These are phyloP conservation scores for Eilema griseolum DNA, from an alignment of 2,888 invertebrate genomes.

Conservation along the genomic window DNA sequence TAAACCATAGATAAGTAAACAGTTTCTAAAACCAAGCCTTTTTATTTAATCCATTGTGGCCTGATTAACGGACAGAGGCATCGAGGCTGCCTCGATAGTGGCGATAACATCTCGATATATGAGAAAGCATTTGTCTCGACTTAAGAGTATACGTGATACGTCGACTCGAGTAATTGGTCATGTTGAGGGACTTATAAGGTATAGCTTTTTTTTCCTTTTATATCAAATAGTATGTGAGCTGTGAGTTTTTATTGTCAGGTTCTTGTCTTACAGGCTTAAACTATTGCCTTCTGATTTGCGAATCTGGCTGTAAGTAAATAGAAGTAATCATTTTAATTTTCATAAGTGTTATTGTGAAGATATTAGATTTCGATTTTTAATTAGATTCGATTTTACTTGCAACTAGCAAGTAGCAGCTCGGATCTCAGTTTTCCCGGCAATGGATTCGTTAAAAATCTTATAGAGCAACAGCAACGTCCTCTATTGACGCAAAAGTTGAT, in stretches of 20 bases:
- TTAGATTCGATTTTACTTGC: no score
- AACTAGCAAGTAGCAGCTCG: no score
- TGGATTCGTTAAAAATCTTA: no score
- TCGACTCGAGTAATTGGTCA: slow-evolving; percentile 50
- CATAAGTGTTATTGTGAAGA: not conserved
- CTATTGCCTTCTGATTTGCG: not conserved
- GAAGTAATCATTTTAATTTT: not conserved
- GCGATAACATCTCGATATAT: slow-evolving; percentile 74
- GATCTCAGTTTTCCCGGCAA: no score
- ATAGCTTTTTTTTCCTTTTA: slow-evolving; percentile 19
- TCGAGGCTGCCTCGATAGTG: slow-evolving; percentile 53
- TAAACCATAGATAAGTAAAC: slow-evolving; percentile 7
- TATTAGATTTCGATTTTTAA: not conserved
- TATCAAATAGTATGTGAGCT: not conserved
- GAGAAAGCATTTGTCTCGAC: slow-evolving; percentile 71
- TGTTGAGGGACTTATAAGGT: slow-evolving; percentile 41
- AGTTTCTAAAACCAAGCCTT: slow-evolving; percentile 26
- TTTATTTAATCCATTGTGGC: slow-evolving; percentile 49
- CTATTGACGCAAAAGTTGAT: no score
- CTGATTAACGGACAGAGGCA: slow-evolving; percentile 54
- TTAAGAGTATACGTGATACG: slow-evolving; percentile 29
- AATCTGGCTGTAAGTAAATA: not conserved
- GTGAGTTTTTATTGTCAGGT: not conserved
- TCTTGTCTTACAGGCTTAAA: slow-evolving; percentile 12
- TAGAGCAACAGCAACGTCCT: no score